Conservation (phyloP, 2,888 invertebrate genomes). For the Bombyx huttoni region DNA sequence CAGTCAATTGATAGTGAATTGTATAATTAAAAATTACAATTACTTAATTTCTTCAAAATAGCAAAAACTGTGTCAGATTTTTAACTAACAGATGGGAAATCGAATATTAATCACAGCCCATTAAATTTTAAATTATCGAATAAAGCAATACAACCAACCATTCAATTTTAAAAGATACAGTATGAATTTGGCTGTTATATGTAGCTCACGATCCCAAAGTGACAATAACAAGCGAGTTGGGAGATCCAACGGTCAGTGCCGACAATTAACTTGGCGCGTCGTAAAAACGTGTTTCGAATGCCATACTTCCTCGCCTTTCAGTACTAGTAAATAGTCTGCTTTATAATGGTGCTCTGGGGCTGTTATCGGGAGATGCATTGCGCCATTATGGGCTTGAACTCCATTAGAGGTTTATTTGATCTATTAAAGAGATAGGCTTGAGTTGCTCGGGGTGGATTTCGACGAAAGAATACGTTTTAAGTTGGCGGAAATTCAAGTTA, state of each 20-base stretch:
- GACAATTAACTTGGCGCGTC: conserved; percentile 36
- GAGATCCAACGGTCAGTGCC: conserved; percentile 16
- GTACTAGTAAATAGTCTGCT: not conserved
- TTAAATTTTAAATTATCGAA: no score
- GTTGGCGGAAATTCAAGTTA: not conserved
- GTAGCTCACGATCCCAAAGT: conserved; percentile 9
- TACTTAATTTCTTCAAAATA: no score
- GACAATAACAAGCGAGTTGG: conserved; percentile 21
- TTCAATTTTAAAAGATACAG: not conserved
- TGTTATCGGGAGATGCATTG: not conserved
- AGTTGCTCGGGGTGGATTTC: not conserved
- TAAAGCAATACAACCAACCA: not conserved
- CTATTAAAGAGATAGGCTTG: not conserved
- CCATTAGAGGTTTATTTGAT: not conserved
- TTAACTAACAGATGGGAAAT: no score
- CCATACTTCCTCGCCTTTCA: conserved; percentile 12
- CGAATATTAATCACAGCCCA: no score
- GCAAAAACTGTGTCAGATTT: no score
- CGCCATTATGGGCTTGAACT: not conserved
- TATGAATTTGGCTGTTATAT: not conserved
- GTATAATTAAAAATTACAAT: no score
- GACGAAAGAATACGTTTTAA: not conserved
- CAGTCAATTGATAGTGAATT: no score
- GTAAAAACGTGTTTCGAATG: conserved; percentile 35
- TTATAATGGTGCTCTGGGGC: not conserved